These are phyloP conservation scores for Sebastolobus altivelis DNA, from an alignment of 2,797 vertebrate genomes.

Conservation along the genomic window DNA sequence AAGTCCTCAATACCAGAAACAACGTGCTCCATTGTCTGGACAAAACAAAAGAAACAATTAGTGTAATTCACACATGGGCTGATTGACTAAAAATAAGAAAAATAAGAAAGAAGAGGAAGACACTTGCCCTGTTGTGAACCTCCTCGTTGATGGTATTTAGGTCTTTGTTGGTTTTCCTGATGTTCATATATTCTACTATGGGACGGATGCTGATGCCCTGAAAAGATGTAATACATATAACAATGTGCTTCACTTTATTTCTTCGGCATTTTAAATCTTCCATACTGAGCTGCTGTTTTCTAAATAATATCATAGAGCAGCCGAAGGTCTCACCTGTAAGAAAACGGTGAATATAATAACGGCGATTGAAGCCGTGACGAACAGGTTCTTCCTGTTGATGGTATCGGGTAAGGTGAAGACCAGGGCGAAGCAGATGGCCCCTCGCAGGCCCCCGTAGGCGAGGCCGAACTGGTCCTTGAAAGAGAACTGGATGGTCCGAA, in stretches of 20 bases:
- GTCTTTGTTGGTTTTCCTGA: constrained; percentile 92
- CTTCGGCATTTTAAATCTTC: neutral
- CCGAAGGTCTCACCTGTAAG: constrained; percentile 86
- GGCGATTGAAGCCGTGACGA: constrained; percentile 91
- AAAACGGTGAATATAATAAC: constrained; percentile 95
- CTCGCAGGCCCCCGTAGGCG: constrained; percentile 93
- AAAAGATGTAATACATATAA: neutral
- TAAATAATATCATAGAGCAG: neutral
- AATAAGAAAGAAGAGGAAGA: neutral
- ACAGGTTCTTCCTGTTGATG: constrained; percentile 90
- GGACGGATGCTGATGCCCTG: constrained; percentile 96
- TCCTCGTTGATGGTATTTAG: constrained; percentile 91
- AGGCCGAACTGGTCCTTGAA: constrained; percentile 96
- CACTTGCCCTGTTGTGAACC: constrained; percentile 90
- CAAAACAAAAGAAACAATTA: neutral
- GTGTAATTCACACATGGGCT: neutral
- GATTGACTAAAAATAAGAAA: neutral
- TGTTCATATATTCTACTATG: constrained; percentile 92
- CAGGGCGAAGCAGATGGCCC: constrained; percentile 95
- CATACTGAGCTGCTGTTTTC: neutral
- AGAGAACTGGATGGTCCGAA: constrained; percentile 92
- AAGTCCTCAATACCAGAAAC: constrained; percentile 93
- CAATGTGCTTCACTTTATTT: neutral
- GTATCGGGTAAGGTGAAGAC: constrained; percentile 91
- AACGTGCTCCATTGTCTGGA: constrained; percentile 93